A percentile compares a stretch with the other conserved stretches of the same genome.
Conservation (phyloP, 2,113 vertebrate genomes). For the Globicephala melas region DNA sequence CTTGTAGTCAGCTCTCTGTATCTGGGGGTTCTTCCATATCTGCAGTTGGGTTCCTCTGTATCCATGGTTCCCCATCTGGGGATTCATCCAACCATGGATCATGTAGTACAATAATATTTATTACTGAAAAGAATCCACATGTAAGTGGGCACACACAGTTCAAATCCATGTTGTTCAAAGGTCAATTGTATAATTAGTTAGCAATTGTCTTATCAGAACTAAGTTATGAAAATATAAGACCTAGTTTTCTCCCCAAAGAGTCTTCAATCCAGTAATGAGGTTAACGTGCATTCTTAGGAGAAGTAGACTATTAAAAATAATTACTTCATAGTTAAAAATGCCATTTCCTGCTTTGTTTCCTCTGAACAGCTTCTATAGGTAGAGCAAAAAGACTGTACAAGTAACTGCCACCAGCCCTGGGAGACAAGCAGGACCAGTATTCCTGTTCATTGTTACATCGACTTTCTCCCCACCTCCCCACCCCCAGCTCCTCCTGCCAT, state of each 20-base stretch:
- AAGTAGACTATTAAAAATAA: conserved; percentile 22
- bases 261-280: not conserved
- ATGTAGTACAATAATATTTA: not conserved
- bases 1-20: not conserved
- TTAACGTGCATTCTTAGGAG: not conserved
- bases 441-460: not conserved
- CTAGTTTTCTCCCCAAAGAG: not conserved
- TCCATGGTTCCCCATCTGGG: not conserved
- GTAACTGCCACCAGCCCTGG: not conserved
- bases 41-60: not conserved
- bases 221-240: not conserved
- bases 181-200: not conserved
- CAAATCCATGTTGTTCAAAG: not conserved
- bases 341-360: not conserved
- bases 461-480: not conserved
- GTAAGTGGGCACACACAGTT: not conserved
- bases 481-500: not conserved
- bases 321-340: not conserved
- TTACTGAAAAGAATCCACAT: not conserved
- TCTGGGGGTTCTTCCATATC: not conserved
- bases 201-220: not conserved
- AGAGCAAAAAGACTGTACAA: not conserved
- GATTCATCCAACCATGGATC: not conserved
- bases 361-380: not conserved
- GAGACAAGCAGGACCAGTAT: not conserved